Evolutionary conservation across 2,797 vertebrate species (phyloP).

Genomic region (Benthosema pterotum): DNA sequence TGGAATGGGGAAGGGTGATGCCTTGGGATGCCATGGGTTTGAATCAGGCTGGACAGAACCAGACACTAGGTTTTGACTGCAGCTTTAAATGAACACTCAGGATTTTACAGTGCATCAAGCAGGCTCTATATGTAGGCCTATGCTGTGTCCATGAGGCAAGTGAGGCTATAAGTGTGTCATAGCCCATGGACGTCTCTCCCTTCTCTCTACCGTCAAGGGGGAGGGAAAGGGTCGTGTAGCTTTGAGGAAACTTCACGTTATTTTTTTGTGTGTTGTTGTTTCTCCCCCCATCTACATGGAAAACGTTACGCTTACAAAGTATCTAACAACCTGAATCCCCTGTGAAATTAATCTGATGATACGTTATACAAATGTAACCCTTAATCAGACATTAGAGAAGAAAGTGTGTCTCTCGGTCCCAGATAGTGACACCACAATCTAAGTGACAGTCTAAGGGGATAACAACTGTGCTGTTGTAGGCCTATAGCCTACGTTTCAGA

Average conservation of each 20-base stretch:
- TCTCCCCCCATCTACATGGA: constrained; percentile 15
- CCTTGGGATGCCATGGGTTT: too few relatives aligned
- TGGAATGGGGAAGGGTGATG: too few relatives aligned
- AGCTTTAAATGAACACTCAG: too few relatives aligned
- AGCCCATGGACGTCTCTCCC: constrained; percentile 21
- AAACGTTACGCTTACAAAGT: constrained; percentile 56
- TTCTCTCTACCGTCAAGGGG: neutral
- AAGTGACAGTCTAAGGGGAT: too few relatives aligned
- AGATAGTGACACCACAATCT: constrained; percentile 2
- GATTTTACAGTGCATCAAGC: constrained; percentile 8
- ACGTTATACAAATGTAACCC: constrained; percentile 23
- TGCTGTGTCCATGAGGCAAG: constrained; percentile 40
- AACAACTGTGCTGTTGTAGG: too few relatives aligned
- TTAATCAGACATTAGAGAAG: neutral
- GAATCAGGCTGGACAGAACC: too few relatives aligned
- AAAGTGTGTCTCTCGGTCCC: too few relatives aligned
- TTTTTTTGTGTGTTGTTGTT: too few relatives aligned
- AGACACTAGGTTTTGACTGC: too few relatives aligned
- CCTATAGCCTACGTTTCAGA: too few relatives aligned
- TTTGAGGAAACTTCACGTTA: constrained; percentile 50
- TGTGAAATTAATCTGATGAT: too few relatives aligned
- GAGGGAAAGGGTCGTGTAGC: constrained; percentile 3
- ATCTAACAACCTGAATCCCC: constrained; percentile 56
- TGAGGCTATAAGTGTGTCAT: constrained; percentile 50
- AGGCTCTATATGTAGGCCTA: constrained; percentile 41